Percentiles rank a stretch among this genome's conserved stretches.
These are phyloP conservation scores for Hipposideros larvatus DNA, from an alignment of 2,797 vertebrate species.

Conservation along the genomic window DNA sequence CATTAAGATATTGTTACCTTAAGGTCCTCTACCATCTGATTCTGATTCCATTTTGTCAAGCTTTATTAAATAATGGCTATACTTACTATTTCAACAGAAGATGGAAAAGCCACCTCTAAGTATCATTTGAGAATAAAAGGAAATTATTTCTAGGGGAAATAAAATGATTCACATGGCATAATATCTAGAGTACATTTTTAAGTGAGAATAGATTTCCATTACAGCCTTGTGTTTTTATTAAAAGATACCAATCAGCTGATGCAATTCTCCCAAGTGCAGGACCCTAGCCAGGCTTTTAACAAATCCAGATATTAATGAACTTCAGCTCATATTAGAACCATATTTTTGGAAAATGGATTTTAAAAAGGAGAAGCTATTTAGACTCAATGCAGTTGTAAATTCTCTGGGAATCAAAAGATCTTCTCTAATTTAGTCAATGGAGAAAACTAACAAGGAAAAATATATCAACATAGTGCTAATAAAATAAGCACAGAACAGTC, in stretches of 20 bases:
- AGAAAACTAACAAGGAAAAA: background rate
- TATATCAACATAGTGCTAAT: background rate
- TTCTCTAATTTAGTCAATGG: background rate
- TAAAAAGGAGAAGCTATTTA: background rate
- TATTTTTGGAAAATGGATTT: slow-evolving; percentile 6
- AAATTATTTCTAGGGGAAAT: background rate
- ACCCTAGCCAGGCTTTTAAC: slow-evolving; percentile 6
- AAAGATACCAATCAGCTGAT: background rate
- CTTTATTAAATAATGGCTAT: background rate
- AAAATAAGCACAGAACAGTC: background rate
- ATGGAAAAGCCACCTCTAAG: background rate
- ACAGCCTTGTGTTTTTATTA: slow-evolving; percentile 22
- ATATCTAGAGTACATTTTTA: slow-evolving; percentile 2
- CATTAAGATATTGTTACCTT: background rate
- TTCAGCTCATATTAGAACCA: slow-evolving; percentile 3
- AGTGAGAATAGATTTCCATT: slow-evolving; percentile 24
- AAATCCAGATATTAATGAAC: background rate
- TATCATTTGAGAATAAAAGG: background rate
- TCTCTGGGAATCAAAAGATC: background rate
- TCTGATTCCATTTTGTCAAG: background rate
- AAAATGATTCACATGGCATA: background rate
- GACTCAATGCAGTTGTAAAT: background rate
- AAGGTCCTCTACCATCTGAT: background rate
- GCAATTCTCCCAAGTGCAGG: slow-evolving; percentile 21
- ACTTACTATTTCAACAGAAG: background rate